Evolutionary conservation across 2,113 vertebrate genomes (phyloP).

Genomic region (Pachyramphus minor): DNA sequence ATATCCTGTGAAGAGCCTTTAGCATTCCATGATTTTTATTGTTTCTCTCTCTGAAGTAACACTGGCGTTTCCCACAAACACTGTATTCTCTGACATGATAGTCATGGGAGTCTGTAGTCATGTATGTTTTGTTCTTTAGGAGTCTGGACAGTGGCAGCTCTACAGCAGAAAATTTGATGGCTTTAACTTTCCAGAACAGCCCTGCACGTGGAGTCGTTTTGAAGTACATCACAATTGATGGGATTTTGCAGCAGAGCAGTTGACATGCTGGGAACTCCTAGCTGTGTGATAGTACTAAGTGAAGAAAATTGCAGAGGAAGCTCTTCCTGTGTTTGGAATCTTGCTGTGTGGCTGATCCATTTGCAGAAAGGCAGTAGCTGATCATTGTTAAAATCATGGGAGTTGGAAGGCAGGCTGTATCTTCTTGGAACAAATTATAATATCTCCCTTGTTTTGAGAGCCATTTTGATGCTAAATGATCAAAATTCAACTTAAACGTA

Average conservation of each 20-base stretch:
- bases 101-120: neutral
- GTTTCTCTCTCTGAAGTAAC: neutral
- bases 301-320: neutral
- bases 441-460: neutral
- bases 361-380: neutral
- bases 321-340: neutral
- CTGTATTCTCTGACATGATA: neutral
- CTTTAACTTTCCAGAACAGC: neutral
- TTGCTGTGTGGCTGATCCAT: neutral
- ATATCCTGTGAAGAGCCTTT: neutral
- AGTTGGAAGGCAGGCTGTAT: neutral
- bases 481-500: neutral
- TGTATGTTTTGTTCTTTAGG: neutral
- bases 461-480: neutral
- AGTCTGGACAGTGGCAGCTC: neutral
- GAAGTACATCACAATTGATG: neutral
- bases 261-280: neutral
- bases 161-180: neutral
- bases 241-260: neutral
- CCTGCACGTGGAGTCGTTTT: fast-evolving
- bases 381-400: neutral
- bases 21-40: neutral
- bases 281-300: neutral
- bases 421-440: neutral
- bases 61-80: neutral